phyloP scores from a whole-genome alignment of 2,797 vertebrate species.

The Neosilurus mollespiculum region DNA sequence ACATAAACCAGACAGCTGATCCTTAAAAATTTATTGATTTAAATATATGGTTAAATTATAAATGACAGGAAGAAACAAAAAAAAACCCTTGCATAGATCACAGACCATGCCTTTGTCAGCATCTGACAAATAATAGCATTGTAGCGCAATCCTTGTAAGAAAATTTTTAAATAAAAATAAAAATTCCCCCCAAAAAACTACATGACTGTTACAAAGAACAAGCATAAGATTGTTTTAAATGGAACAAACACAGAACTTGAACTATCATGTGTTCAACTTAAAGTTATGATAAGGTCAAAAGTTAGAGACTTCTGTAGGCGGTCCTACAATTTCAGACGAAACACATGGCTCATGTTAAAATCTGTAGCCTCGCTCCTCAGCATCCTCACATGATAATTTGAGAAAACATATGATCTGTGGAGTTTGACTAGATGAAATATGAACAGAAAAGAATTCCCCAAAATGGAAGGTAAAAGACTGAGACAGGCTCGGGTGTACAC shows the following conservation, averaged over 20 bases:
- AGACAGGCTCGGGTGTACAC: constrained; percentile 65
- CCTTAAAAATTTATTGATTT: constrained; percentile 83
- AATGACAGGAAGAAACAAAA: constrained; percentile 67
- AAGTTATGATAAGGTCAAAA: constrained; percentile 22
- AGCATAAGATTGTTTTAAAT: constrained; percentile 37
- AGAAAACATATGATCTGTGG: constrained; percentile 21
- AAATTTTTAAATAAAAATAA: constrained; percentile 64
- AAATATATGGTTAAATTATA: constrained; percentile 76
- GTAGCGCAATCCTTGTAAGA: constrained; percentile 66
- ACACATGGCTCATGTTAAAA: not conserved
- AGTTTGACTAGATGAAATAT: constrained; percentile 37
- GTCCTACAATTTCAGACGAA: constrained; percentile 1
- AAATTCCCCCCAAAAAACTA: constrained; percentile 34
- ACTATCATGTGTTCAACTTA: constrained; percentile 29
- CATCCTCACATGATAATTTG: constrained; percentile 23
- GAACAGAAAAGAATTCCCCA: constrained; percentile 57
- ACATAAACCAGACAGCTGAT: constrained; percentile 61
- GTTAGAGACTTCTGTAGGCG: constrained; percentile 4
- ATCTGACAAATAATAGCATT: constrained; percentile 71
- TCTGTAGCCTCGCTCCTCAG: constrained; percentile 25
- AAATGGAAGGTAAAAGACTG: constrained; percentile 53
- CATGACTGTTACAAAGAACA: constrained; percentile 43
- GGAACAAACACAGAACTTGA: constrained; percentile 28
- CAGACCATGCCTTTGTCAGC: constrained; percentile 77
- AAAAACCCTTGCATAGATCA: constrained; percentile 83